Percentiles rank a stretch among this genome's conserved stretches.
Conservation (phyloP, 2,888 invertebrate genomes). For the Conops quadrifasciatus region DNA sequence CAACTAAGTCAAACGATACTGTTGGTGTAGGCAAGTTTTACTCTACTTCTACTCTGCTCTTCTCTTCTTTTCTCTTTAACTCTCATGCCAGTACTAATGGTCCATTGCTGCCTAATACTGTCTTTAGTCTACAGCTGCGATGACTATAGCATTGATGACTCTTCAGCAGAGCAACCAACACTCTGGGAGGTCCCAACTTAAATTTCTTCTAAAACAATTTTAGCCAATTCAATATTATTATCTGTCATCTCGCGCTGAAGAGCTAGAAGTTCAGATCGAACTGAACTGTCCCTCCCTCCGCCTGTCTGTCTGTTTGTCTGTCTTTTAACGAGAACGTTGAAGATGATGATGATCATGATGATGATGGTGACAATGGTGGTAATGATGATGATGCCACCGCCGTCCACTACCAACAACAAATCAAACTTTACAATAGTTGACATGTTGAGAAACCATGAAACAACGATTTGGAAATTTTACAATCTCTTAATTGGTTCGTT, state of each 20-base stretch:
- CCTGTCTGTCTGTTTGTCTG: too few relatives aligned
- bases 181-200: slow-evolving; percentile 31
- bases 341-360: neutral
- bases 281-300: too few relatives aligned
- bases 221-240: slow-evolving; percentile 31
- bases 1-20: too few relatives aligned
- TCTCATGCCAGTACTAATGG: neutral
- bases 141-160: neutral
- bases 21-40: neutral
- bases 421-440: slow-evolving; percentile 11
- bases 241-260: slow-evolving; percentile 24
- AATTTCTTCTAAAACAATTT: slow-evolving; percentile 25
- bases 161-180: neutral
- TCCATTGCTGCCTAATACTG: neutral
- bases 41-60: neutral
- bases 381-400: slow-evolving; percentile 12
- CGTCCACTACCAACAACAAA: slow-evolving; percentile 15
- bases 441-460: neutral
- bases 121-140: neutral
- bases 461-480: neutral
- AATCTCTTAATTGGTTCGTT: slow-evolving; percentile 8
- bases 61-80: neutral
- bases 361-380: neutral
- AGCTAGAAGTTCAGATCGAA: too few relatives aligned
- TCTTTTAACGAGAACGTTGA: neutral